Base-by-base conservation (phyloP, 1,140 invertebrate genomes). In the Solen grandis region DNA sequence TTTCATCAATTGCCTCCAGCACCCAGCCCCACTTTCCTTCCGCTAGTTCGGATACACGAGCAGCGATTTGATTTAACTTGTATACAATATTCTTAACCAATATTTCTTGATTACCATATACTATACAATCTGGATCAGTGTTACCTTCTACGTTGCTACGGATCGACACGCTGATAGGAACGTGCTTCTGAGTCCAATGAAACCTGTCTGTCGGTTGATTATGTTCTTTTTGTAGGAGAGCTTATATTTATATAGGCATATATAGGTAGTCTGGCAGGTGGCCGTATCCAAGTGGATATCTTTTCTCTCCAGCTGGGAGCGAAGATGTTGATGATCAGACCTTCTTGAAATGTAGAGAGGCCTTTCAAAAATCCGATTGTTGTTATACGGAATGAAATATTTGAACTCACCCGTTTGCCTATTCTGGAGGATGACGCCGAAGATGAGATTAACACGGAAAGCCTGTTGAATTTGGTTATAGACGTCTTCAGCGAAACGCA, bases 311-410 rank as follows among this genome's bases (percentile, higher is more conserved):
- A 76, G 46, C 2, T 31, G 29, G 22, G 14, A 8, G 0, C 62
- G 41, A 22, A 74, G 25, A 14, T 33, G 5, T 5, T 62, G 14
- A 14, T 62, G n/a, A 31, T 74, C 72, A 2, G 2, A 19, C 13
- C 8, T 29, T 50, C 59, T 74, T 29, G 55, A 62, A 5, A 50
- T 38, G 22, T 55, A 36, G 0, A 76, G 19, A 1, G 60, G 62
- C 0, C 33, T 41, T 13, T 66, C 50, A 8, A 76, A 66, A 36
- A 76, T 36, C 19, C 27, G 33, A n/a, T 55, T 54, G 36, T 77
- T 66, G 22, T 66, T 63, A 29, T 74, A 74, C 5, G 60, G 74
- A 14, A 54, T 52, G n/a, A 66, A 76, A 31, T 76, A 76, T 31
- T 62, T 29, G 46, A 55, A 76, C 27, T 74, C 10, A 4, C 57